A percentile compares a stretch with the other conserved stretches of the same genome.
Conservation (phyloP, 2,888 invertebrate species). For the Eupithecia vulgata region DNA sequence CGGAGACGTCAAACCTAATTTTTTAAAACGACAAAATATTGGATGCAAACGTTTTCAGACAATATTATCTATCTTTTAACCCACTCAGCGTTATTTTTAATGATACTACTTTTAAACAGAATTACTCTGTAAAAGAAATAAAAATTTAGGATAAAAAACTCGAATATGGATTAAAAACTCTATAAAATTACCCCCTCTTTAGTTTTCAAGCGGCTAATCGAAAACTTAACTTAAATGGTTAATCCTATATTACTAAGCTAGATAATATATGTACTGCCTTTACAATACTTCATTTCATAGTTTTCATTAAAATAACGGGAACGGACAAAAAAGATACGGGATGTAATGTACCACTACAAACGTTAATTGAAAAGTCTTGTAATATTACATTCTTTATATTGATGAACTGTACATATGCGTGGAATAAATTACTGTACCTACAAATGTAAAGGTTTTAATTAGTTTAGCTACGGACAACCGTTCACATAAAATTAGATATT, state of each 20-base stretch:
- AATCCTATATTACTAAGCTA: too few species aligned
- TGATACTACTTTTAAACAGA: too few species aligned
- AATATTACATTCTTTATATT: conserved; percentile 29
- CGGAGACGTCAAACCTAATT: not conserved
- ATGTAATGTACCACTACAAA: conserved; percentile 33
- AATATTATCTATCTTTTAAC: too few species aligned
- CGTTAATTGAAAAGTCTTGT: conserved; percentile 33
- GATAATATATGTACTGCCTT: not conserved
- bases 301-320: not conserved
- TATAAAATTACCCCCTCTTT: not conserved
- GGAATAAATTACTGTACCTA: not conserved
- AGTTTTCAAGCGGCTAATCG: not conserved
- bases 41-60: too few species aligned
- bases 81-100: too few species aligned
- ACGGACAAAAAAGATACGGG: not conserved
- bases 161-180: not conserved
- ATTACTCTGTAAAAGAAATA: too few species aligned
- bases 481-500: too few species aligned
- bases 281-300: not conserved
- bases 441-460: not conserved
- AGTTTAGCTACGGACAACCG: too few species aligned
- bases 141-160: not conserved
- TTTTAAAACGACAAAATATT: too few species aligned
- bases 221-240: not conserved
- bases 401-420: not conserved